Evolutionary conservation across 2,888 invertebrate species (phyloP), one percentile per base, ranked within the genome.

Genomic region (Trachelus troglodyta): DNA sequence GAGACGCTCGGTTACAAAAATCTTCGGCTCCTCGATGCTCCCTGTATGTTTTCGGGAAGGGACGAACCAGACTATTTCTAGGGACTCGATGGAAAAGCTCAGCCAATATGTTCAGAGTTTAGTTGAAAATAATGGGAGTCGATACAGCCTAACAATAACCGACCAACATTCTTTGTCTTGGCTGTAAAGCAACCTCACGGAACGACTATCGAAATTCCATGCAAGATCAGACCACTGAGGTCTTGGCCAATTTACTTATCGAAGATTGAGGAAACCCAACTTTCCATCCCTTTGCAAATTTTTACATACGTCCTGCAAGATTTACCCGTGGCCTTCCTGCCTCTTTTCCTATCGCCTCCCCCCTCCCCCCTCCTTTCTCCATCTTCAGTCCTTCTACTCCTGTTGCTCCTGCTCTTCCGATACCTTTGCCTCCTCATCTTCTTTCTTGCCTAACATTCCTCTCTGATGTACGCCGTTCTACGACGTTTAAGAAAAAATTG

Each of bases 401-500:
- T 77, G 75, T 74, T 69, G n/a, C 76, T 71, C 75, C 33, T 37
- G 34, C 73, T 4, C 69, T 31, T 34, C 68, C 33, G 73, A 34
- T 68, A 56, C 71, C 68, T 34, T 40, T 34, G 74, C 69, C 12
- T 73, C 2, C 23, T 34, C 69, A 33, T 69, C 33, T 76, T 74
- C 75, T 56, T 76, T 78, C 73, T 40, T 15, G 6, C 40, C 40
- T 4, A 6, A 15, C 40, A 40, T 40, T 15, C 2, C 6, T 23
- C 2, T 56, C 23, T 2, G 15, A 56, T 15, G 23, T 33, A 31
- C 71, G 9, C 71, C 31, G 79, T 80, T 79, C 78, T 76, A 77
- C 79, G 81, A 81, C 81, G 81, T 86, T 86, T 86, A 86, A 85
- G 86, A 79, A 84, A 84, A 86, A 87, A 83, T 85, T 87, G 81